Conservation (phyloP, 2,797 vertebrate genomes). For the Carduelis carduelis region DNA sequence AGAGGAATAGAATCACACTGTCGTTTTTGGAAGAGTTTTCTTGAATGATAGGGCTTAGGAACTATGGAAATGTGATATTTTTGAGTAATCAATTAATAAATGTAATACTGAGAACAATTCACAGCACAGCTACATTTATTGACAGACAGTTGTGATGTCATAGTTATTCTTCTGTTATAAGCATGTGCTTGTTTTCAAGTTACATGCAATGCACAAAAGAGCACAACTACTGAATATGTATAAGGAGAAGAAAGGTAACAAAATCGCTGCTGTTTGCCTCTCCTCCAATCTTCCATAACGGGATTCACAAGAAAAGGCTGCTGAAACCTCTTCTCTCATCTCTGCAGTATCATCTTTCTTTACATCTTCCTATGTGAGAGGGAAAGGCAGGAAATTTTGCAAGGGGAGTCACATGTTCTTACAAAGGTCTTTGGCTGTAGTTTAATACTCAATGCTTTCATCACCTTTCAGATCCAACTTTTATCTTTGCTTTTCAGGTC, state of each 20-base stretch:
- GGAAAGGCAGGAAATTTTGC: not conserved
- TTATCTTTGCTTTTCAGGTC: slow-evolving; percentile 6
- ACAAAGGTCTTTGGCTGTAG: not conserved
- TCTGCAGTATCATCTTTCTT: not conserved
- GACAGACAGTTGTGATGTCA: not conserved
- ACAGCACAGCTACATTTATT: accelerated
- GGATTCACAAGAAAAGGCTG: not conserved
- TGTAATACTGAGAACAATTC: not conserved
- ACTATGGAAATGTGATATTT: not conserved
- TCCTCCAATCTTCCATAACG: not conserved
- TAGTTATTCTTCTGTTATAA: not conserved
- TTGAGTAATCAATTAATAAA: not conserved
- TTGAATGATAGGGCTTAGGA: not conserved
- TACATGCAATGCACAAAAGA: not conserved
- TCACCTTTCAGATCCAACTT: not conserved
- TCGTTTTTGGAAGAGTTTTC: not conserved
- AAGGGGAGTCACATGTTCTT: not conserved
- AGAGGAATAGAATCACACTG: not conserved
- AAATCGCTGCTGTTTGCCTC: not conserved
- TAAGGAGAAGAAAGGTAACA: not conserved
- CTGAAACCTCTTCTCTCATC: not conserved
- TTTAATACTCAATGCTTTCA: slow-evolving; percentile 26
- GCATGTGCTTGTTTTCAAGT: not conserved
- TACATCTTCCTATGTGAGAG: not conserved
- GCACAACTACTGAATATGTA: not conserved